Evolutionary conservation across 2,888 invertebrate species (phyloP).

Genomic region (Metallyticus violacea): DNA sequence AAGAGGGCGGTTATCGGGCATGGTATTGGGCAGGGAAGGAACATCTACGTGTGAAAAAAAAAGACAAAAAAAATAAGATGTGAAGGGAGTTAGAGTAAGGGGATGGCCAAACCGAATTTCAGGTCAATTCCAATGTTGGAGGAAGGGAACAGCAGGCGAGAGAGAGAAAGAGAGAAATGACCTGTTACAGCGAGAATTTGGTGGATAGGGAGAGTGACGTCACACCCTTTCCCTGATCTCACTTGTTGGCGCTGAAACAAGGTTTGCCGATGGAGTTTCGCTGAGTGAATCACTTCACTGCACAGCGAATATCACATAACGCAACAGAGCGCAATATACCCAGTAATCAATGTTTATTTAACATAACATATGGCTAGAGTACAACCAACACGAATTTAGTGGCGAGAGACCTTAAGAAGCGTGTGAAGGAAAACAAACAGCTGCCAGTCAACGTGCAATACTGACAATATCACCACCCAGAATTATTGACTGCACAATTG

Average conservation of each 20-base stretch:
- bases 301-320: background rate
- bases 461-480: too few species aligned
- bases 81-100: background rate
- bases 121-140: background rate
- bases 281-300: background rate
- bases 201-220: background rate
- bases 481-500: too few species aligned
- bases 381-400: too few species aligned
- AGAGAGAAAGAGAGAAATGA: background rate
- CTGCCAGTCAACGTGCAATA: too few species aligned
- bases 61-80: background rate
- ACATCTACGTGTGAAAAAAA: background rate
- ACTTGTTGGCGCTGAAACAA: background rate
- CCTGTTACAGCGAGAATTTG: background rate
- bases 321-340: background rate
- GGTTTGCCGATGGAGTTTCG: background rate
- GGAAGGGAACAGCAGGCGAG: background rate
- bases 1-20: background rate
- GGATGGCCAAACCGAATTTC: slow-evolving; percentile 4
- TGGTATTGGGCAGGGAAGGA: background rate
- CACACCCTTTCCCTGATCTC: background rate
- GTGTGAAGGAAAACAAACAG: too few species aligned
- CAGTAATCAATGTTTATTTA: too few species aligned
- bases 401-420: too few species aligned
- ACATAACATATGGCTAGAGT: too few species aligned